phyloP scores from a whole-genome alignment of 2,888 invertebrate genomes.

The Trichogramma dendrolimi region DNA sequence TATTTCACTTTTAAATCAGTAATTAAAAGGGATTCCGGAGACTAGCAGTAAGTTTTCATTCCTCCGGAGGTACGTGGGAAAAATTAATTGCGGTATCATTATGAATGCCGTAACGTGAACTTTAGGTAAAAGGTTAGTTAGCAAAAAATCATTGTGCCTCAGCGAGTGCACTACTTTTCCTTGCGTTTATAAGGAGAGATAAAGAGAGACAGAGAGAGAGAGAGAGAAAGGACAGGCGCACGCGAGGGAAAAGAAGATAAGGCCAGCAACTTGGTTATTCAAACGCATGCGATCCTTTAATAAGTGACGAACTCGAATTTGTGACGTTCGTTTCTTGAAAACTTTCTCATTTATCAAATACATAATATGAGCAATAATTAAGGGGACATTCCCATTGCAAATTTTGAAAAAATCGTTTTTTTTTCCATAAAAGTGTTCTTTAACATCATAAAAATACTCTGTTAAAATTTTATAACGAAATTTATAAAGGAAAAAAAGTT shows the following conservation, averaged over 20 bases:
- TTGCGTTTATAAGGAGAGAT: not conserved
- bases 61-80: constrained; percentile 35
- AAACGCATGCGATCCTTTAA: constrained; percentile 37
- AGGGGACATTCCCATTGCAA: too few species aligned
- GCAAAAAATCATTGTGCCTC: constrained; percentile 12
- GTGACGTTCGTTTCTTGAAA: constrained; percentile 44
- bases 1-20: too few species aligned
- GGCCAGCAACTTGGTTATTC: constrained; percentile 44
- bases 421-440: too few species aligned
- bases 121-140: constrained; percentile 32
- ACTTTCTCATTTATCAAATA: too few species aligned
- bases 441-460: too few species aligned
- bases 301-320: constrained; percentile 49
- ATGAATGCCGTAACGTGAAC: constrained; percentile 42
- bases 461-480: too few species aligned
- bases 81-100: constrained; percentile 49
- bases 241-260: constrained; percentile 39
- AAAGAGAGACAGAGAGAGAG: constrained; percentile 19
- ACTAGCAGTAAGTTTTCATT: too few species aligned
- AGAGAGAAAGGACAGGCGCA: constrained; percentile 26
- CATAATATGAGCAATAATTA: too few species aligned
- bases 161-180: constrained; percentile 13
- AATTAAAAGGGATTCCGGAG: too few species aligned
- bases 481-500: too few species aligned
- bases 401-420: too few species aligned